Evolutionary conservation across 2,113 vertebrate genomes (phyloP).

Genomic region (Pyrgilauda ruficollis): DNA sequence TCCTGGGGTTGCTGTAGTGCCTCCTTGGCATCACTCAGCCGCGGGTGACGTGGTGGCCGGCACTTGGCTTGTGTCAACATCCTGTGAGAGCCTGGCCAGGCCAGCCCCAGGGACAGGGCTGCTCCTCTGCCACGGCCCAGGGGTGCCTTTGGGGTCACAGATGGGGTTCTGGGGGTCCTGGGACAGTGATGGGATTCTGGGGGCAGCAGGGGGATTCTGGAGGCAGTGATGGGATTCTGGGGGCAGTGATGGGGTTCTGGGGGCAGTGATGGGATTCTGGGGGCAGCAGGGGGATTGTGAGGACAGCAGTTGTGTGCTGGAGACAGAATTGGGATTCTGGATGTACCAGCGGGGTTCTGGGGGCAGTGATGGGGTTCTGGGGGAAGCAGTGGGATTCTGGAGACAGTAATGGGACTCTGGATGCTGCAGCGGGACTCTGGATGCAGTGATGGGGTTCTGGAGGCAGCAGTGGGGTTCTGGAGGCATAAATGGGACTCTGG

Average conservation of each 20-base stretch:
- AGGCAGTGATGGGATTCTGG: accelerated
- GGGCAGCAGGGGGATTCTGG: neutral
- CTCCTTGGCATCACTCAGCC: neutral
- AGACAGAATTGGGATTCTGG: accelerated
- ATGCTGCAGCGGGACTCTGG: accelerated
- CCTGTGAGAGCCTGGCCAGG: neutral
- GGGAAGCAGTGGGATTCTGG: no score
- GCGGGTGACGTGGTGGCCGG: accelerated
- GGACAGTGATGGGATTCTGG: accelerated
- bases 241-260: no score
- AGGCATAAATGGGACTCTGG: neutral
- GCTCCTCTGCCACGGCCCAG: accelerated
- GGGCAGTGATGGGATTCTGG: accelerated
- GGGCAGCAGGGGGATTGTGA: accelerated
- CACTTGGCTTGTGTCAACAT: neutral
- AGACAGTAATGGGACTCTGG: accelerated
- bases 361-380: neutral
- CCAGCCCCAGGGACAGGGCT: neutral
- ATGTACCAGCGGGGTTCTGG: accelerated
- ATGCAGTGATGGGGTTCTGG: accelerated
- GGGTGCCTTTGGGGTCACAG: accelerated
- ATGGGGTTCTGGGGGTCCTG: neutral
- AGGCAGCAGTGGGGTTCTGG: neutral
- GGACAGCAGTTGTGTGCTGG: accelerated
- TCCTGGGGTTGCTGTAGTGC: neutral